phyloP scores from a whole-genome alignment of 2,888 invertebrate genomes.

The Iphiclides podalirius region DNA sequence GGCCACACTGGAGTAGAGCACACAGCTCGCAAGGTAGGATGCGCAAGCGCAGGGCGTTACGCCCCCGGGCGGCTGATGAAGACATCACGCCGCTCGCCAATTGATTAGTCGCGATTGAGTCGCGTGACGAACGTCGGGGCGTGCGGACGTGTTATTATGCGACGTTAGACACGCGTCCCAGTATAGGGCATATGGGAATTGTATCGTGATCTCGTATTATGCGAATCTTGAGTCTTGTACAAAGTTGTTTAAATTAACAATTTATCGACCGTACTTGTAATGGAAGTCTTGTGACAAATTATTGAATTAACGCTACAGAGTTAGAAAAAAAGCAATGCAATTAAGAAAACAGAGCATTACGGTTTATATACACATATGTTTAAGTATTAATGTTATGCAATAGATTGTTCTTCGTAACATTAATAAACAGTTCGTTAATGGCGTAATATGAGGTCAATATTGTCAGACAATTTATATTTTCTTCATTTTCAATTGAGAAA shows the following conservation, averaged over 20 bases:
- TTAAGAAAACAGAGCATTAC: too few species aligned
- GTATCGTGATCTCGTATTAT: constrained; percentile 19
- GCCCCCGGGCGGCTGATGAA: constrained; percentile 75
- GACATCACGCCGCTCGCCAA: constrained; percentile 75
- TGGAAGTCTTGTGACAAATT: too few species aligned
- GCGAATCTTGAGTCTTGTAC: too few species aligned
- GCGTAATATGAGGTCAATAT: too few species aligned
- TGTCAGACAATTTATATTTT: too few species aligned
- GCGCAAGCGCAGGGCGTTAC: constrained; percentile 67
- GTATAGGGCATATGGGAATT: constrained; percentile 17
- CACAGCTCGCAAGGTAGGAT: constrained; percentile 29
- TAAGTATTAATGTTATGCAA: too few species aligned
- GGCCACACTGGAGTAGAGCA: constrained; percentile 31
- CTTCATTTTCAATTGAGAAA: too few species aligned
- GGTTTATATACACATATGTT: too few species aligned
- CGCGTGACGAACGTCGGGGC: constrained; percentile 65
- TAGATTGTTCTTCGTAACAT: too few species aligned
- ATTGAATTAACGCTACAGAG: too few species aligned
- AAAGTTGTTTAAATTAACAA: neutral
- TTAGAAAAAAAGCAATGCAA: too few species aligned
- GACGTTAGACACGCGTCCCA: constrained; percentile 68
- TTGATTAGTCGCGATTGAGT: constrained; percentile 80
- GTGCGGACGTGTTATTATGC: constrained; percentile 70
- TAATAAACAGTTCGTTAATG: too few species aligned
- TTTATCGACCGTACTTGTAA: neutral